Base-by-base conservation (phyloP, 2,113 vertebrate species). In the Nannospalax galili region DNA sequence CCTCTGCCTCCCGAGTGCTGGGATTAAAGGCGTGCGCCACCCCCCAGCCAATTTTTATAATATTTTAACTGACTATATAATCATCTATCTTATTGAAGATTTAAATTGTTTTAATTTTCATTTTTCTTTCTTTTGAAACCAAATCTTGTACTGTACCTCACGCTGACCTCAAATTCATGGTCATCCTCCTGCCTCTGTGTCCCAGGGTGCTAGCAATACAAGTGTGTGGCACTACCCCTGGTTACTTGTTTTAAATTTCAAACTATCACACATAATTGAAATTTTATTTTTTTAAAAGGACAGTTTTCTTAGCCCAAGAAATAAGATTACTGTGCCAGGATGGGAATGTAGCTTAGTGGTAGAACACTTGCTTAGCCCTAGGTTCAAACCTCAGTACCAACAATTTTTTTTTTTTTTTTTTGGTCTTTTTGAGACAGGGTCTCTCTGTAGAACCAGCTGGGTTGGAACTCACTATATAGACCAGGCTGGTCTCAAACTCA, bases 31-130 rank as follows among this genome's bases (percentile, higher is more conserved):
- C n/a, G n/a, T n/a, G n/a, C n/a, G n/a, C n/a, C n/a, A n/a, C n/a
- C n/a, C n/a, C n/a, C n/a, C n/a, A n/a, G n/a, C n/a, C n/a, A n/a
- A n/a, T n/a, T n/a, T n/a, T n/a, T n/a, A n/a, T n/a, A n/a, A n/a
- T n/a, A 35, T 78, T 78, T 88, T 84, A 88, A 75, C n/a, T 92
- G 70, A 93, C 17, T 79, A 30, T 56, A n/a, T 58, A 40, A 22
- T 40, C 30, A 74, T 84, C 65, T 32, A 79, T 12, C 52, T 24
- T 58, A 22, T 26, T 70, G 9, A 93, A 77, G 9, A 30, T 62
- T 91, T 88, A 93, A 48, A 24, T 75, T 85, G 20, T 45, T 64
- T 65, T 26, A 35, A 64, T 77, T 58, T 79, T 79, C 10, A 62
- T 60, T 28, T 62, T 62, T 81, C n/a, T 81, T 58, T 35, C 22